These are phyloP conservation scores for Hydropsyche betteni DNA, from an alignment of 2,888 invertebrate species.

Conservation along the genomic window DNA sequence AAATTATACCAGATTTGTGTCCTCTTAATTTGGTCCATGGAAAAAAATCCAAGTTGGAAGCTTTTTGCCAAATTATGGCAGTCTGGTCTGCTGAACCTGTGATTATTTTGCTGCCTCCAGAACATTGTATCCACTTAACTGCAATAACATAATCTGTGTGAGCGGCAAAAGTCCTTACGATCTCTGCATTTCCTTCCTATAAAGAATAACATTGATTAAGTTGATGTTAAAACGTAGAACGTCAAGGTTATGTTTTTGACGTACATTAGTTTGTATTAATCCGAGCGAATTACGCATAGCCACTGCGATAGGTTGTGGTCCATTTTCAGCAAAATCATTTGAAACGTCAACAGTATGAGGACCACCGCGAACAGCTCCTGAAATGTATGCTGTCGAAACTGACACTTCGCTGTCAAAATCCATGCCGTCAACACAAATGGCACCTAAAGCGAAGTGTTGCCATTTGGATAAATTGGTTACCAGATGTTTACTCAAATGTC, in stretches of 20 bases:
- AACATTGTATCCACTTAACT: constrained; percentile 58
- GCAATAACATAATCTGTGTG: constrained; percentile 81
- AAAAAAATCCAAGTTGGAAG: neutral
- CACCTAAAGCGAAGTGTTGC: neutral
- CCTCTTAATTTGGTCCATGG: constrained; percentile 56
- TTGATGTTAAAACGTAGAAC: neutral
- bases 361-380: neutral
- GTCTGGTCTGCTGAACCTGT: constrained; percentile 83
- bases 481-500: neutral
- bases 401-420: neutral
- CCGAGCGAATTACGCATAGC: constrained; percentile 12
- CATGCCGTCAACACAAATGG: neutral
- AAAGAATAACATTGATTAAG: constrained; percentile 50
- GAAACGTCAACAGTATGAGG: neutral
- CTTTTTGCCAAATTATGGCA: constrained; percentile 75
- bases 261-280: constrained; percentile 1
- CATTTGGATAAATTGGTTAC: neutral
- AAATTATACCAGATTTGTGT: constrained; percentile 73
- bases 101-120: constrained; percentile 63
- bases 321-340: neutral
- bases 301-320: neutral
- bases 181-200: constrained; percentile 69
- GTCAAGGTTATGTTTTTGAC: constrained; percentile 28
- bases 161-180: constrained; percentile 66
- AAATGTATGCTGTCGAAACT: constrained; percentile 25